These are phyloP conservation scores for Gymnosoma rotundatum DNA, from an alignment of 2,888 invertebrate genomes.

Conservation along the genomic window DNA sequence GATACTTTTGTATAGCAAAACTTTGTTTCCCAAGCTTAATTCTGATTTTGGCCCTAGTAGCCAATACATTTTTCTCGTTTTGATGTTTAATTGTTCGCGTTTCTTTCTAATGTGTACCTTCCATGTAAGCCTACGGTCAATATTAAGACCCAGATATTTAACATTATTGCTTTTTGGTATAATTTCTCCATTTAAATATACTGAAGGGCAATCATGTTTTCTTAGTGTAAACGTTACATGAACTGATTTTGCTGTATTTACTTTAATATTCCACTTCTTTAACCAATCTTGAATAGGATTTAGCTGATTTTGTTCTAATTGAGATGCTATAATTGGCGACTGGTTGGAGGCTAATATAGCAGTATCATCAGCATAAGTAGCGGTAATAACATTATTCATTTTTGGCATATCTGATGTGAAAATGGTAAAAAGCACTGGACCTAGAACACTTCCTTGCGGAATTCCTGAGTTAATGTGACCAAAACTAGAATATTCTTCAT, in stretches of 20 bases:
- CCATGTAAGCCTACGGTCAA: slow-evolving; percentile 4
- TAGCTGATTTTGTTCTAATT: no score
- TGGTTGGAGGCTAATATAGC: not conserved
- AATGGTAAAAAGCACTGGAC: not conserved
- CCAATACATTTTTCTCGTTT: not conserved
- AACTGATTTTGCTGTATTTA: no score
- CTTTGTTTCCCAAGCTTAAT: no score
- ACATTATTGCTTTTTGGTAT: not conserved
- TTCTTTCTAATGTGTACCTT: slow-evolving; percentile 2
- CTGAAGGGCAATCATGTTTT: not conserved
- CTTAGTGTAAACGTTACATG: no score
- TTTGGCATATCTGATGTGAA: not conserved
- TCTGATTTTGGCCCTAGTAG: not conserved
- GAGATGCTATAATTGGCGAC: not conserved
- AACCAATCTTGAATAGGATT: no score
- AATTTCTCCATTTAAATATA: slow-evolving; percentile 3
- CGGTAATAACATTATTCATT: not conserved
- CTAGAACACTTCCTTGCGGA: slow-evolving; percentile 2
- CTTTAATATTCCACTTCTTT: no score
- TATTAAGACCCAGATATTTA: not conserved
- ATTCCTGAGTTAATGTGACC: not conserved
- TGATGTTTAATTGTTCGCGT: not conserved
- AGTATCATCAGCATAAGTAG: not conserved
- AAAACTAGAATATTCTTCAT: no score
- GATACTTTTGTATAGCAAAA: no score